A percentile compares a stretch with the other conserved stretches of the same genome.
These are phyloP conservation scores for Rhinopomastus cyanomelas DNA, from an alignment of 2,113 vertebrate genomes.

Conservation along the genomic window DNA sequence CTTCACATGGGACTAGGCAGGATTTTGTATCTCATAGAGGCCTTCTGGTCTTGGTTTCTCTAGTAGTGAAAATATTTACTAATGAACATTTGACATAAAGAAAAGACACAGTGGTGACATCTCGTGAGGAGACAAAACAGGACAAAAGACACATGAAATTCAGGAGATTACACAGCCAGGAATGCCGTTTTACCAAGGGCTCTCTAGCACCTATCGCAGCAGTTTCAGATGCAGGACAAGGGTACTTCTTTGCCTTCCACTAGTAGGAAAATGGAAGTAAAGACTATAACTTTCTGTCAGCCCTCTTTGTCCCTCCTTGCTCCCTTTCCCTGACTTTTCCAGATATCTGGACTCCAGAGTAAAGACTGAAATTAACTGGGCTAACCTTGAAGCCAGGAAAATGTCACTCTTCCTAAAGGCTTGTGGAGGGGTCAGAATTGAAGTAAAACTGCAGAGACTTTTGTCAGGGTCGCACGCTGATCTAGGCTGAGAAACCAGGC, in stretches of 20 bases:
- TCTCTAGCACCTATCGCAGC: background rate
- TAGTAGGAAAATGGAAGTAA: background rate
- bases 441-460: background rate
- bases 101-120: background rate
- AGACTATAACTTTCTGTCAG: background rate
- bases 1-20: background rate
- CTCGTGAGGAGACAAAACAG: background rate
- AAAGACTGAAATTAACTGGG: background rate
- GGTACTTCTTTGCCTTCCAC: background rate
- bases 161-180: background rate
- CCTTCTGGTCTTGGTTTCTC: background rate
- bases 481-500: background rate
- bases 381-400: background rate
- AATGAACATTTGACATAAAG: background rate
- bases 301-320: background rate
- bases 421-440: background rate
- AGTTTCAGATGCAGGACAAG: background rate
- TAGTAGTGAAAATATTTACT: background rate
- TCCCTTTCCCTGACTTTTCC: accelerated
- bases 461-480: accelerated
- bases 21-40: background rate
- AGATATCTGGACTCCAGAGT: background rate
- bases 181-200: background rate
- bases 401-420: background rate
- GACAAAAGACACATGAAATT: background rate